phyloP scores from a whole-genome alignment of 2,113 vertebrate genomes.

The Oophaga pumilio region DNA sequence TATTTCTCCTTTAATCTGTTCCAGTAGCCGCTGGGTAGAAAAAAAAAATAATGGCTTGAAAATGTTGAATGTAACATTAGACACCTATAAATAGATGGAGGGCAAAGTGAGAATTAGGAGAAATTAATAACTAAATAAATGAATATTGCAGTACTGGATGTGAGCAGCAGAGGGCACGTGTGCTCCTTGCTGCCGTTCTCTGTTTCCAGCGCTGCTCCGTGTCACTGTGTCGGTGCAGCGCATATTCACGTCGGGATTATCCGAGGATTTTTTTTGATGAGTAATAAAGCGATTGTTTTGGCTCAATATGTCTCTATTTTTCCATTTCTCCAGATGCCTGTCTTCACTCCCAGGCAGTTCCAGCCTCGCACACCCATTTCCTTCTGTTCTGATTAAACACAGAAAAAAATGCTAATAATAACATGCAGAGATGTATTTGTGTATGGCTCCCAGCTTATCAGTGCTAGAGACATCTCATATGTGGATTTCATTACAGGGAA shows the following conservation, averaged over 20 bases:
- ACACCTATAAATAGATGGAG: background rate
- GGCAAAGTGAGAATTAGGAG: background rate
- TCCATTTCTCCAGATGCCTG: slow-evolving; percentile 10
- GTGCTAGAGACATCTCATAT: background rate
- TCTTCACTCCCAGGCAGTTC: background rate
- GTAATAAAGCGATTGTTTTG: slow-evolving; percentile 40
- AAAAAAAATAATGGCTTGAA: background rate
- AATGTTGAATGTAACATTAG: background rate
- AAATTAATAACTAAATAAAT: fast-evolving
- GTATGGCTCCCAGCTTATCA: background rate
- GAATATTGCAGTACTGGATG: background rate
- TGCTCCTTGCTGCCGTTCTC: background rate
- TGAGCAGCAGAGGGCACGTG: background rate
- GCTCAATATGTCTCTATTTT: slow-evolving; percentile 20
- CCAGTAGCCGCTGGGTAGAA: background rate
- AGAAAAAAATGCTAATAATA: slow-evolving; percentile 7
- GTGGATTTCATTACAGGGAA: background rate
- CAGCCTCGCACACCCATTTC: slow-evolving; percentile 23
- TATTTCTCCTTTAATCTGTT: background rate
- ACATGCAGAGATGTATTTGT: background rate
- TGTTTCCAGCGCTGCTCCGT: background rate
- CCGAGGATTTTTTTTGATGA: slow-evolving; percentile 25
- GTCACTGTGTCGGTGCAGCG: background rate
- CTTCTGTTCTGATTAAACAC: slow-evolving; percentile 35
- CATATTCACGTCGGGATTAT: slow-evolving; percentile 10